Evolutionary conservation across 2,797 vertebrate species (phyloP), one percentile per base, ranked within the genome.

Genomic region (Lophius americanus): DNA sequence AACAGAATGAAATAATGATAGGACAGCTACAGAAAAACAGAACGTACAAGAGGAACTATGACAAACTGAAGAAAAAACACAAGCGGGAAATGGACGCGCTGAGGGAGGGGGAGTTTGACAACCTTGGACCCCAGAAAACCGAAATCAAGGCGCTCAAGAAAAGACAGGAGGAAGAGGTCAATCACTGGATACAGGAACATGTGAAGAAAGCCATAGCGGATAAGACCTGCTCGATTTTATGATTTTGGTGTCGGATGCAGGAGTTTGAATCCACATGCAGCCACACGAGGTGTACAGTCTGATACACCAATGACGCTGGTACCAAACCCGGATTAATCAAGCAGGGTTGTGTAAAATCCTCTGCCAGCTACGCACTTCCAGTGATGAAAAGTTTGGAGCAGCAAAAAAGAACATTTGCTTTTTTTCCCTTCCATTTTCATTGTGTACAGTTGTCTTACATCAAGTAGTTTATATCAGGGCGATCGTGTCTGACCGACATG

Each of bases 171-270:
- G 36, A 72, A 1, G 58, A 83, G 61, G 11, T 37, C 12, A 0
- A 48, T 1, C 9, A 14, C 1, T 85, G 80, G 80, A 75, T 66
- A 35, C n/a, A 60, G 6, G 14, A 58, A 32, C 33, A 43, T 10
- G 33, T 39, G 5, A 13, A 48, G 41, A 67, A 42, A 14, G 13
- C 35, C 4, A 0, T 8, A 43, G 12, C 3, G 39, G 11, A 7
- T 0, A 66, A 4, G 9, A 1, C 2, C 23, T 63, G 60, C 44
- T 2, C 2, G 2, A 43, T 79, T 48, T 47, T 69, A 43, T 79
- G 44, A 75, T 47, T 47, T 47, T 47, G 12, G 43, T 44, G 43
- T 44, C 12, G 4, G 10, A 44, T 44, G 43, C 9, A 44, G 12
- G 12, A 11, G 3, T 44, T 10, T 10, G 43, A 9, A 44, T 11